Evolutionary conservation across 1,140 invertebrate genomes (phyloP).

Genomic region (Wasmannia auropunctata): DNA sequence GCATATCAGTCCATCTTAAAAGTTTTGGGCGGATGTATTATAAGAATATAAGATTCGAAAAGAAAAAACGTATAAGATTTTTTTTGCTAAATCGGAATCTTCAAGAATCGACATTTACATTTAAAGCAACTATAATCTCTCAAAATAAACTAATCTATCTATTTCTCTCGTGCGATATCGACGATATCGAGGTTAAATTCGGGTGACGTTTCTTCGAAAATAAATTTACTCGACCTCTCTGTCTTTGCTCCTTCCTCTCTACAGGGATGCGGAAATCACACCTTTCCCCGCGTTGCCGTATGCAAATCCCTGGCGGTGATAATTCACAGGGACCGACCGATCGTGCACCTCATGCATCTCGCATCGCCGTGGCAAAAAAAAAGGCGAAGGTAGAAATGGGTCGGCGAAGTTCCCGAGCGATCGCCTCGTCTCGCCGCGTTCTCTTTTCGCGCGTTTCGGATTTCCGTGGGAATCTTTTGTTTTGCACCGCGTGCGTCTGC

Average conservation of each 20-base stretch:
- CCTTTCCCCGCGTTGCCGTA: conserved; percentile 53
- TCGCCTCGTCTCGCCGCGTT: conserved; percentile 10
- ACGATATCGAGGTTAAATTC: not conserved
- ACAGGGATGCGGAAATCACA: conserved; percentile 33
- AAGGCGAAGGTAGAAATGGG: conserved; percentile 30
- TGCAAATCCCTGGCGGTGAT: conserved; percentile 57
- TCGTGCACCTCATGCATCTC: conserved; percentile 64
- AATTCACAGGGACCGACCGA: conserved; percentile 60
- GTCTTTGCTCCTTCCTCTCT: conserved; percentile 11
- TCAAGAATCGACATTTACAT: not conserved
- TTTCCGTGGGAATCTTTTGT: conserved; percentile 63
- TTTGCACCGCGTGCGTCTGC: not conserved
- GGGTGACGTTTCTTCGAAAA: conserved; percentile 10
- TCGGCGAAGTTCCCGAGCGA: not conserved
- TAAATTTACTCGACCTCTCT: not conserved
- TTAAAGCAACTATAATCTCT: too few relatives aligned
- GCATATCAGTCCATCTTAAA: not conserved
- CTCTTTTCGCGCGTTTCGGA: conserved; percentile 20
- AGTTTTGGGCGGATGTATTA: not conserved
- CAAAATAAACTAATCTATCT: too few relatives aligned
- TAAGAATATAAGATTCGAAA: not conserved
- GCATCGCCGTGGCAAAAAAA: not conserved
- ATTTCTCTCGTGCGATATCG: not conserved
- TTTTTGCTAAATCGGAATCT: not conserved
- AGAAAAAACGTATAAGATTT: not conserved